Percentiles rank a stretch among this genome's conserved stretches.
These are phyloP conservation scores for Drosophila tropicalis DNA, from an alignment of 1,140 invertebrate genomes.

Conservation along the genomic window DNA sequence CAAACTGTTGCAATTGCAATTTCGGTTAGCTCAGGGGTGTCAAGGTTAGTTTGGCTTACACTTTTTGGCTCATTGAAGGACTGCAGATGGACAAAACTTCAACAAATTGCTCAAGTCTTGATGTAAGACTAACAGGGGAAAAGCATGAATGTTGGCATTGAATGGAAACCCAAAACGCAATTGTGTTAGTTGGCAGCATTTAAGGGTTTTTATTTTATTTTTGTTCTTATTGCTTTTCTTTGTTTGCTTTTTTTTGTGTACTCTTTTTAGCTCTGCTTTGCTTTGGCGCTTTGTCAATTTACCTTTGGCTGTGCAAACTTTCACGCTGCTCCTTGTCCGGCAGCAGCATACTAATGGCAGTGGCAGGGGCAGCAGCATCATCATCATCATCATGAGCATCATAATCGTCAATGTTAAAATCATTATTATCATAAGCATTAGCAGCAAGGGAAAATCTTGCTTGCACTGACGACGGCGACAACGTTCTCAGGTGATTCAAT, in stretches of 20 bases:
- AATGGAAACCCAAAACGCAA: conserved; percentile 47
- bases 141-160: conserved; percentile 7
- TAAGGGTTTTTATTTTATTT: conserved; percentile 16
- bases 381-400: conserved; percentile 40
- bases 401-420: conserved; percentile 3
- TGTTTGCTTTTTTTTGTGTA: not conserved
- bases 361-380: conserved; percentile 24
- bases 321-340: conserved; percentile 40
- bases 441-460: conserved; percentile 34
- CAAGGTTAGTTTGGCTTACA: conserved; percentile 63
- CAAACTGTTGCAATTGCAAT: conserved; percentile 59
- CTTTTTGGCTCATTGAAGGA: conserved; percentile 50
- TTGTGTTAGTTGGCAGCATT: conserved; percentile 44
- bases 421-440: conserved; percentile 34
- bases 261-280: conserved; percentile 22
- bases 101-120: conserved; percentile 45
- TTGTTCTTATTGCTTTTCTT: conserved; percentile 19
- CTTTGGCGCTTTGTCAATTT: conserved; percentile 63
- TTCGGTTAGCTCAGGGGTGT: conserved; percentile 29
- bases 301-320: conserved; percentile 73
- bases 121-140: conserved; percentile 2
- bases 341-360: conserved; percentile 5
- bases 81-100: conserved; percentile 31
- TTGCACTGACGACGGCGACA: conserved; percentile 14
- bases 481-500: conserved; percentile 66